Conservation (phyloP, 1,140 invertebrate genomes). For the Tenebrio molitor region DNA sequence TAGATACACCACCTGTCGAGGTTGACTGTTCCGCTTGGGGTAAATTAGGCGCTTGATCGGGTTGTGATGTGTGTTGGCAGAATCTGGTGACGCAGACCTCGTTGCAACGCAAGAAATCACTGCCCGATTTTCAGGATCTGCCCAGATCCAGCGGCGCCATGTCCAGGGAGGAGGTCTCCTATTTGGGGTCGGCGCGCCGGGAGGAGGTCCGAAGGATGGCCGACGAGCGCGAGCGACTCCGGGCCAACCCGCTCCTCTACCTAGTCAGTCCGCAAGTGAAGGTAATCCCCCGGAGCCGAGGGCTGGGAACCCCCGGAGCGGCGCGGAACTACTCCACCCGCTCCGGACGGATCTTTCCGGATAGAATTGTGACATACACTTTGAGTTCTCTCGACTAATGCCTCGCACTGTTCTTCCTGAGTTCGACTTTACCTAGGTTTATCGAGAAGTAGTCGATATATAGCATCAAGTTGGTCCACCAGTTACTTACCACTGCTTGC, state of each 20-base stretch:
- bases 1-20: slow-evolving; percentile 86
- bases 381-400: slow-evolving; percentile 43
- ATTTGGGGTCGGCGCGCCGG: slow-evolving; percentile 90
- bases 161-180: slow-evolving; percentile 95
- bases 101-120: slow-evolving; percentile 91
- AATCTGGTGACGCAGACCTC: slow-evolving; percentile 66
- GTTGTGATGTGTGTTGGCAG: slow-evolving; percentile 54
- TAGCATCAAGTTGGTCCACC: slow-evolving; percentile 18
- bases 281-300: slow-evolving; percentile 74
- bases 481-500: slow-evolving; percentile 25
- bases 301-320: not conserved
- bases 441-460: slow-evolving; percentile 38
- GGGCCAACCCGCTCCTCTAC: slow-evolving; percentile 94
- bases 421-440: slow-evolving; percentile 63
- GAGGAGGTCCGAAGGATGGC: slow-evolving; percentile 93
- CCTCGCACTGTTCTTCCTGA: slow-evolving; percentile 58
- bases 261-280: slow-evolving; percentile 96
- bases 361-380: slow-evolving; percentile 23
- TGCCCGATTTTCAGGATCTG: slow-evolving; percentile 92
- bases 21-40: slow-evolving; percentile 67
- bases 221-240: slow-evolving; percentile 91
- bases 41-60: slow-evolving; percentile 19
- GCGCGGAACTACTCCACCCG: not conserved
- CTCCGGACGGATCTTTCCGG: not conserved
- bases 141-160: slow-evolving; percentile 83